Base-by-base conservation (phyloP, 2,797 vertebrate species). In the Potorous gilbertii region DNA sequence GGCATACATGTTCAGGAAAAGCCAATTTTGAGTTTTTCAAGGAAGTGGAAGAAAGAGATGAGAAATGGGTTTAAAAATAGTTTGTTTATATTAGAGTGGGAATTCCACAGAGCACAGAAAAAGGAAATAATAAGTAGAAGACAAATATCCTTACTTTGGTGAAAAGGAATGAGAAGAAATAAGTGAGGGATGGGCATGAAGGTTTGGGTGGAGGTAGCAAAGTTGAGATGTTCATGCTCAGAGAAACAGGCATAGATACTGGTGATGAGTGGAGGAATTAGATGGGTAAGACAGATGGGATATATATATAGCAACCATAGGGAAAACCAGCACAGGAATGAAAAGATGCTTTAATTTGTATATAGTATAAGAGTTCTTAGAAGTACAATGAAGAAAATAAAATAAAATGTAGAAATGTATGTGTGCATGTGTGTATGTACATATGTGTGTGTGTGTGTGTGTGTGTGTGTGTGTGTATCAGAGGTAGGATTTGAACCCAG, bases 41-140 rank as follows among this genome's bases (percentile, higher is more conserved):
- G 62, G 87, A 40, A 81, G n/a, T 31, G 54, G 93, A 46, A 28
- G 54, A 62, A 92, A 90, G 5, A 81, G 62, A 40, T 46, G n/a
- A 91, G 90, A 55, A 96, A 34, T 90, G n/a, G 56, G 5, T 21
- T 46, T 95, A 55, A 57, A 94, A 91, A 91, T 34, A 21, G 29
- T 31, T 74, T 87, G 34, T 3, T 46, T 87, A 27, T 46, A 9
- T 9, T 50, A 87, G 21, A 87, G 40, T 46, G 21, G 2, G 21
- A 87, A 87, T 87, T 87, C 74, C 2, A 27, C 18, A 31, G 21
- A 46, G n/a, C 40, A 87, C 9, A 50, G 34, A 5, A 18, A 74
- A 34, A 74, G 13, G 18, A 24, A 81, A 40, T 5, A 87, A 87
- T 46, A 87, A 87, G 21, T 27, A 87, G n/a, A 81, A 81, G 40